A percentile compares a stretch with the other conserved stretches of the same genome.
These are phyloP conservation scores for Neotragus pygmaeus DNA, from an alignment of 2,113 vertebrate species.

Conservation along the genomic window DNA sequence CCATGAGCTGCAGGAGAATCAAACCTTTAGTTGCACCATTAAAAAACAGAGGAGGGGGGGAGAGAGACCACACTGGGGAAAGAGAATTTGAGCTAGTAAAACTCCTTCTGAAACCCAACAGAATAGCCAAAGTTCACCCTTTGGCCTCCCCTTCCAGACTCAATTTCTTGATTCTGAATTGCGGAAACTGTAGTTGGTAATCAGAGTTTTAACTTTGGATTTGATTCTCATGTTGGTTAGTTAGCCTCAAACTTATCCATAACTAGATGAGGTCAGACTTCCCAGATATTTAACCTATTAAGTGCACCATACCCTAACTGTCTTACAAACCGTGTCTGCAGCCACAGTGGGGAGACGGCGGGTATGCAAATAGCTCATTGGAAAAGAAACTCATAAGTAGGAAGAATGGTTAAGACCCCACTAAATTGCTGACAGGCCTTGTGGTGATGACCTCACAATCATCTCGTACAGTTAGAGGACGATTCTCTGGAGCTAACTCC, in stretches of 20 bases:
- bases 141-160: not conserved
- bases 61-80: not conserved
- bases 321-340: not conserved
- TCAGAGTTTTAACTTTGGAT: not conserved
- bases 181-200: not conserved
- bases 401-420: not conserved
- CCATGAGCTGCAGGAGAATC: not conserved
- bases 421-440: not conserved
- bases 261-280: not conserved
- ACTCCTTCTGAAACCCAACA: not conserved
- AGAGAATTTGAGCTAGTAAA: not conserved
- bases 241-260: not conserved
- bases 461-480: not conserved
- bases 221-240: not conserved
- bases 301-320: too few species aligned
- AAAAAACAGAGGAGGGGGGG: not conserved
- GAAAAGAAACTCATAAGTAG: not conserved
- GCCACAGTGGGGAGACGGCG: not conserved
- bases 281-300: not conserved
- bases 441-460: rapidly evolving
- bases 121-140: not conserved
- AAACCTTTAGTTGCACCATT: not conserved
- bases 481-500: not conserved
- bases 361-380: not conserved
- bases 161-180: not conserved